Conservation (phyloP, 2,113 vertebrate genomes). For the Labrus mixtus region DNA sequence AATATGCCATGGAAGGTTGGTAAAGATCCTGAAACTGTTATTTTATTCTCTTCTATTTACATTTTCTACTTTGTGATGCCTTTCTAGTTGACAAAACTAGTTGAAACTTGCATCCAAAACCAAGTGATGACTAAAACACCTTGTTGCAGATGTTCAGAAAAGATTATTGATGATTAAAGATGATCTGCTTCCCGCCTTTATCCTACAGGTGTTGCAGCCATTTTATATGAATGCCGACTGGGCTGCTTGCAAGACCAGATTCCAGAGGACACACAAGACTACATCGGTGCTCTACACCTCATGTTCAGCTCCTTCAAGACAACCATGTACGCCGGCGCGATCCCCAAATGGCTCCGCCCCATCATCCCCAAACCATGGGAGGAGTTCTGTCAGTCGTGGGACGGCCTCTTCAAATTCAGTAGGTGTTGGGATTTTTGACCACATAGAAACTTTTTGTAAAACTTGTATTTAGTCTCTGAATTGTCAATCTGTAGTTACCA, state of each 20-base stretch:
- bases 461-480: background rate
- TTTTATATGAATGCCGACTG: constrained; percentile 90
- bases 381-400: constrained; percentile 95
- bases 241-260: constrained; percentile 90
- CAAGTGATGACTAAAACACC: background rate
- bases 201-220: constrained; percentile 87
- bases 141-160: background rate
- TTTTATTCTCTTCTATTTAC: too few species aligned
- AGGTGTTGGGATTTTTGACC: constrained; percentile 59
- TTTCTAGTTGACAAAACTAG: too few species aligned
- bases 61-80: too few species aligned
- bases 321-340: constrained; percentile 94
- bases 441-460: background rate
- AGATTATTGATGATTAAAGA: background rate
- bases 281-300: constrained; percentile 90
- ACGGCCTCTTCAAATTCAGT: constrained; percentile 97
- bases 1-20: constrained; percentile 96
- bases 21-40: background rate
- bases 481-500: background rate
- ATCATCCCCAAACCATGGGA: constrained; percentile 93
- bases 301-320: constrained; percentile 98
- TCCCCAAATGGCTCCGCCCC: constrained; percentile 92
- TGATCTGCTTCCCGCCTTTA: background rate
- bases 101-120: background rate
- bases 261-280: constrained; percentile 88